Evolutionary conservation across 2,797 vertebrate species (phyloP).

Genomic region (Chloroceryle inda): DNA sequence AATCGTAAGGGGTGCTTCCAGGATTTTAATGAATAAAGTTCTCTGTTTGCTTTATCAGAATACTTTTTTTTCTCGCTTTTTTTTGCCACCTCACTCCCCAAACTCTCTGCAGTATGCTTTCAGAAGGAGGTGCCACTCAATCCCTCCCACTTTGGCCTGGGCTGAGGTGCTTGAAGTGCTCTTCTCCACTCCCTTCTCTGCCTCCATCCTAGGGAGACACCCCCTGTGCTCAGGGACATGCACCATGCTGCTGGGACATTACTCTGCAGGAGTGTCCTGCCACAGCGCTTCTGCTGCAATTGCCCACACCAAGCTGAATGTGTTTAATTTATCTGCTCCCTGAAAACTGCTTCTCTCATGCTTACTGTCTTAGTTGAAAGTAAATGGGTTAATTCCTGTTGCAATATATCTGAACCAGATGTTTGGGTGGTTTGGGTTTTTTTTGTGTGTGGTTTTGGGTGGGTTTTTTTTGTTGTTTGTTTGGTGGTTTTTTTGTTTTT

Average conservation of each 20-base stretch:
- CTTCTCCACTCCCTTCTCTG: background rate
- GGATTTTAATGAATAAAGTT: background rate
- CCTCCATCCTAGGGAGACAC: background rate
- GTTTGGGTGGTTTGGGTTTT: background rate
- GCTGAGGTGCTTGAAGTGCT: background rate
- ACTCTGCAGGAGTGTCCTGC: background rate
- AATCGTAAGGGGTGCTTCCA: background rate
- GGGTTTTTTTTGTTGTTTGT: no score
- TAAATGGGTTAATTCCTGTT: background rate
- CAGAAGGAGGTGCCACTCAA: background rate
- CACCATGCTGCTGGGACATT: fast-evolving
- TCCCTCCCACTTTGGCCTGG: background rate
- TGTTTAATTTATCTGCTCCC: background rate
- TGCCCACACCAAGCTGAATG: background rate
- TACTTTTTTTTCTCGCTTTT: no score
- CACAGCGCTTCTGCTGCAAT: background rate
- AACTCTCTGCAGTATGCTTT: background rate
- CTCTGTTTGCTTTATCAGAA: background rate
- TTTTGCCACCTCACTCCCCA: background rate
- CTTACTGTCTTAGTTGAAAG: background rate
- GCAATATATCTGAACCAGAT: constrained; percentile 37
- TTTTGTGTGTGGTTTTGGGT: no score
- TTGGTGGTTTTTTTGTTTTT: background rate
- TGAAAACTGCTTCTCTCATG: background rate
- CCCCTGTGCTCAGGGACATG: fast-evolving